Percentiles rank a stretch among this genome's conserved stretches.
phyloP scores from a whole-genome alignment of 2,113 vertebrate species.

The Chloroceryle aenea region DNA sequence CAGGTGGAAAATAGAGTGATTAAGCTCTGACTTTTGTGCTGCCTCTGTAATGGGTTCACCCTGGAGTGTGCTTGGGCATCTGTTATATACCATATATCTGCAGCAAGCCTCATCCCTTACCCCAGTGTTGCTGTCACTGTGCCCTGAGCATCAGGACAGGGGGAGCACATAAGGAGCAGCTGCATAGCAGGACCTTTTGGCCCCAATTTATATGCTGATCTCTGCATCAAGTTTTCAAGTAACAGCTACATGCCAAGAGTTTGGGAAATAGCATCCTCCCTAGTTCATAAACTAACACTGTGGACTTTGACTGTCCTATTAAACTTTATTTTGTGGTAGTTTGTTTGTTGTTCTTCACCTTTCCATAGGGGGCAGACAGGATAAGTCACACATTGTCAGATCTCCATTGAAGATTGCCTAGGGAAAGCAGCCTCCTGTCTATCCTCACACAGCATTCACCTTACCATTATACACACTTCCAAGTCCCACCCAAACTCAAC shows the following conservation, averaged over 20 bases:
- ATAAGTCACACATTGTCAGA: not conserved
- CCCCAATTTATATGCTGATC: not conserved
- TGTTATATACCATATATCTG: not conserved
- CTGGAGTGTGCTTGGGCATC: not conserved
- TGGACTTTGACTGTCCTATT: not conserved
- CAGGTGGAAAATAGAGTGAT: not conserved
- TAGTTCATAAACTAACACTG: not conserved
- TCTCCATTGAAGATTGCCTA: not conserved
- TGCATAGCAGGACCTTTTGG: not conserved
- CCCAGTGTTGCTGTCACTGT: not conserved
- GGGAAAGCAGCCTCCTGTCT: not conserved
- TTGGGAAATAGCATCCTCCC: not conserved
- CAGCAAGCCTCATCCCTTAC: not conserved
- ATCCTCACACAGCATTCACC: not conserved
- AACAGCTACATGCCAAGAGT: not conserved
- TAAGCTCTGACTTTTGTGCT: not conserved
- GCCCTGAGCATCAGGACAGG: not conserved
- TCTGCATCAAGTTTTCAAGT: not conserved
- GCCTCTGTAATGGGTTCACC: not conserved
- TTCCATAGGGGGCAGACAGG: not conserved
- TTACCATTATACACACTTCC: not conserved
- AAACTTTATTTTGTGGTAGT: not conserved
- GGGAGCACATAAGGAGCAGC: not conserved
- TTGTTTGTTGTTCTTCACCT: not conserved
- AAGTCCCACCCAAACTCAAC: not conserved